Base-by-base conservation (phyloP, 2,797 vertebrate species). In the Huso huso region DNA sequence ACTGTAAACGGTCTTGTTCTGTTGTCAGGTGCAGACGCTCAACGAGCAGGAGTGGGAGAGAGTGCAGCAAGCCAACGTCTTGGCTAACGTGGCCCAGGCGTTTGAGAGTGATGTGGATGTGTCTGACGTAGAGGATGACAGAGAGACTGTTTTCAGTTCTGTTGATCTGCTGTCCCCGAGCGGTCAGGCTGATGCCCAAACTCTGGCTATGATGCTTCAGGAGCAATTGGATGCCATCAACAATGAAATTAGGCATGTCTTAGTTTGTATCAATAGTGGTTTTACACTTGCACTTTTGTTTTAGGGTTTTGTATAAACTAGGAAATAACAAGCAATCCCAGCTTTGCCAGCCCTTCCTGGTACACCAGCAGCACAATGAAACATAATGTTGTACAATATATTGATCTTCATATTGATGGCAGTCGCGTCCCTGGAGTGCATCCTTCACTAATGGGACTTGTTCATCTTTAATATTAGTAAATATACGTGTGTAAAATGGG, bases 1-100 rank as follows among this genome's bases (percentile, higher is more conserved):
- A 37, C 23, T 37, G 23, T 37, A 37, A 3, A 37, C 23, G 2
- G 37, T 37, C 37, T 73, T 48, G 66, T 8, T 2, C 0, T 61
- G 2, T 1, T 49, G 68, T 0, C 78, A 99, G 96, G 97, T 99
- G 72, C 96, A 98, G 74, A 99, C 97, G 0, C 82, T 99, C 52
- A 97, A 99, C 0, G 95, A 98, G 73, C 97, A 99, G 87, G 97
- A 99, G 15, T 99, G 97, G 97, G 95, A 99, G 69, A 90, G 97
- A 4, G 93, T 94, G 69, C 97, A 99, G 75, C 96, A 99, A 83
- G 97, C 96, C 6, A 98, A 92, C 0, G 97, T 99, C 10, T 74
- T 99, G 79, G 97, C 97, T 1, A 97, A 93, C 0, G 96, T 99
- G 62, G 95, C 97, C 0, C 96, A 99, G 66, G 97, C 96, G 0